Conservation (phyloP, 2,888 invertebrate genomes). For the Diabrotica balteata region DNA sequence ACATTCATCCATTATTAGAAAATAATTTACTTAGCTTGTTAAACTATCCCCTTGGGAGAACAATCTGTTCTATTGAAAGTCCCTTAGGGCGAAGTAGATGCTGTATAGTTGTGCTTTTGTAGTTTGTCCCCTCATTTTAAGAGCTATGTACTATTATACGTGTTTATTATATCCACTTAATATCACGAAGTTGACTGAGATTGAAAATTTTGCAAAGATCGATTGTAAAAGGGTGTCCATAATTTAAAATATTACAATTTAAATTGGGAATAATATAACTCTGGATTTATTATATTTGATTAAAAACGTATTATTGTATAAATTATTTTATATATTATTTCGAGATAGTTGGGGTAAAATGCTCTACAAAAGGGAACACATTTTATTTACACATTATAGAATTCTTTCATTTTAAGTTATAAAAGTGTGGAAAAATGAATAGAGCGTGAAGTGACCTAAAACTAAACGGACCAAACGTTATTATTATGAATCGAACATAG, state of each 20-base stretch:
- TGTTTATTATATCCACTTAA: constrained; percentile 26
- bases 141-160: constrained; percentile 24
- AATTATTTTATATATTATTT: too few species aligned
- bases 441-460: too few species aligned
- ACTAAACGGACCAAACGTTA: too few species aligned
- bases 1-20: constrained; percentile 26
- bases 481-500: too few species aligned
- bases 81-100: constrained; percentile 35
- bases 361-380: too few species aligned
- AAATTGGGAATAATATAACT: background rate
- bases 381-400: too few species aligned
- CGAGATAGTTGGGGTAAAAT: too few species aligned
- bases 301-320: too few species aligned
- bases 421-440: too few species aligned
- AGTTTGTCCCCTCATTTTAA: constrained; percentile 21
- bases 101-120: constrained; percentile 33
- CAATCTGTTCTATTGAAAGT: constrained; percentile 42
- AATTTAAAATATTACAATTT: constrained; percentile 13
- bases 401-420: too few species aligned
- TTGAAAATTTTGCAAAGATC: constrained; percentile 27
- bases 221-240: constrained; percentile 34
- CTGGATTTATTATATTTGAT: too few species aligned
- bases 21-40: constrained; percentile 30
- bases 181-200: constrained; percentile 21
- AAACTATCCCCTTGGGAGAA: constrained; percentile 34